phyloP scores from a whole-genome alignment of 2,113 vertebrate species.

The Machaerirhynchus nigripectus region DNA sequence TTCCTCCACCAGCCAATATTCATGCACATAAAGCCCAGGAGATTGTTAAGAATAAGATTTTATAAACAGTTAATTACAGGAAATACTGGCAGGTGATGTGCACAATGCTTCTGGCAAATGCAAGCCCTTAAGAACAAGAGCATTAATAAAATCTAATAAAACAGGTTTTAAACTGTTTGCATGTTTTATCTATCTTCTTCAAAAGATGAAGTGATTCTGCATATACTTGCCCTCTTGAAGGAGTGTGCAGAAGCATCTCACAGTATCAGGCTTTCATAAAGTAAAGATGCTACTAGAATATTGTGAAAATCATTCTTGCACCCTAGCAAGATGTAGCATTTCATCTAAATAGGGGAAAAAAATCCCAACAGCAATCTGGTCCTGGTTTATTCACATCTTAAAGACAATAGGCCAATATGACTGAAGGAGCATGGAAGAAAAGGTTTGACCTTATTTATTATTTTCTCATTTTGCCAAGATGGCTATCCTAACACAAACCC shows the following conservation, averaged over 20 bases:
- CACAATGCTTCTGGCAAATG: not conserved
- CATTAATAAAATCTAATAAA: not conserved
- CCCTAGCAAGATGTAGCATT: not conserved
- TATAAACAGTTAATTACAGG: not conserved
- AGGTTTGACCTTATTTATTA: not conserved
- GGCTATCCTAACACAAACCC: not conserved
- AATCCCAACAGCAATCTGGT: not conserved
- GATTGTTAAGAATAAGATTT: not conserved
- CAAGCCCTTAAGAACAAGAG: not conserved
- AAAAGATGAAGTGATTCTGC: not conserved
- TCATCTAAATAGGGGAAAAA: not conserved
- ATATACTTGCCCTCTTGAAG: not conserved
- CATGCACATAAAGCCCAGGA: not conserved
- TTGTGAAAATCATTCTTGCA: not conserved
- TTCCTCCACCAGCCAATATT: not conserved
- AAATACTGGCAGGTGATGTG: not conserved
- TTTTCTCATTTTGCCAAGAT: not conserved
- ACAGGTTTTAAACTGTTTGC: not conserved
- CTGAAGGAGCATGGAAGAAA: not conserved
- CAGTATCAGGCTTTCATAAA: not conserved
- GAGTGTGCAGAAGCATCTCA: not conserved
- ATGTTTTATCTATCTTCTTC: not conserved
- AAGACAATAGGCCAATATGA: not conserved
- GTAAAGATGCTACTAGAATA: not conserved
- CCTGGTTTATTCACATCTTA: not conserved